Base-by-base conservation (phyloP, 2,797 vertebrate species). In the Scleropages formosus region DNA sequence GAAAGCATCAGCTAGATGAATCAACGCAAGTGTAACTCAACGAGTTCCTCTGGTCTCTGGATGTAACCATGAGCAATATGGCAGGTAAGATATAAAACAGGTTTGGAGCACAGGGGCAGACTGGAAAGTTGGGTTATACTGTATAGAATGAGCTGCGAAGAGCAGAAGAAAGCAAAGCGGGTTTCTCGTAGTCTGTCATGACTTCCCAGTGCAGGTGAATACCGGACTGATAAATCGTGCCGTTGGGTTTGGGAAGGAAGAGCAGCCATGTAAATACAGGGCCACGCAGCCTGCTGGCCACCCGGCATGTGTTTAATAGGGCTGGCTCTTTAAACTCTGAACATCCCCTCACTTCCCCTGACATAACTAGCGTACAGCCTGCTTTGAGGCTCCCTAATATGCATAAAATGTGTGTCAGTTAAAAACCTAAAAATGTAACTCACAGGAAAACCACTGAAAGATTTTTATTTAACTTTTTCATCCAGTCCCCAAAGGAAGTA, bases 181-280 rank as follows among this genome's bases (percentile, higher is more conserved):
- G 39, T 39, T 39, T 47, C 44, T 24, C 18, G n/a, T 15, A 10
- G 44, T 51, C 49, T 68, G 66, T 11, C 47, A 22, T 12, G 22
- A 0, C 20, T 0, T 44, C 8, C 10, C 66, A 67, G n/a, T 16
- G 12, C 44, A 26, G 24, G 18, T 8, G 1, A 31, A 67, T 44
- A 47, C 65, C 47, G 10, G 44, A 67, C 31, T 12, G 7, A n/a
- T 10, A n/a, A n/a, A 4, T 31, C 44, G 6, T 6, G 16, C 10
- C 27, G 62, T 64, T 64, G 62, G 62, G 62, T 64, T 64, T 64
- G 64, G 62, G 27, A 8, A 62, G 47, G 47, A 39, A 20, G 31
- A 67, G 31, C 44, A 64, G 44, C 13, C 49, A 22, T 46, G 20
- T 69, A 53, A 53, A 49, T 49, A 69, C 24, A 69, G 67, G 67